Evolutionary conservation across 2,113 vertebrate genomes (phyloP).

Genomic region (Ploceus nigricollis): DNA sequence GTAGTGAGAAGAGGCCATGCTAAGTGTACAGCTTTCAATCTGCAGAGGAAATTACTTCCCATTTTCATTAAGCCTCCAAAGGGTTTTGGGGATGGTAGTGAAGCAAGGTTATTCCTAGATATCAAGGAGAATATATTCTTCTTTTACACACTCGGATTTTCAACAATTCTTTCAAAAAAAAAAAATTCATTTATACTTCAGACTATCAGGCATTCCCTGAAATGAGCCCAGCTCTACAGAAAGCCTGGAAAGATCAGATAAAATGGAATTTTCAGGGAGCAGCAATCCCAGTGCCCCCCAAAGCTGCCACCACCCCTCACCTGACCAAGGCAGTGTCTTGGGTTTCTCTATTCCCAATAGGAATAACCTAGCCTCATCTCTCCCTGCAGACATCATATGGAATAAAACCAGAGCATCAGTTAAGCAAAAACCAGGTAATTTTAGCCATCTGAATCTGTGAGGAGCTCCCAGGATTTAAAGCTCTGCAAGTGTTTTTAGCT

Average conservation of each 20-base stretch:
- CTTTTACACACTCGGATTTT: background rate
- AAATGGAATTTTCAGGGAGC: background rate
- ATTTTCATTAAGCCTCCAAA: background rate
- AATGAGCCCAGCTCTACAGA: background rate
- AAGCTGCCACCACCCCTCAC: background rate
- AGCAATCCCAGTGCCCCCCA: background rate
- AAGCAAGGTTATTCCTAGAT: background rate
- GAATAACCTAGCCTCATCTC: background rate
- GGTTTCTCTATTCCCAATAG: background rate
- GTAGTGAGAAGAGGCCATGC: background rate
- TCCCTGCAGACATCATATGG: background rate
- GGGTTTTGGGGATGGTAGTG: background rate
- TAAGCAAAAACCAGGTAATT: background rate
- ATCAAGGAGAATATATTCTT: background rate
- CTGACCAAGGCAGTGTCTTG: rapidly evolving
- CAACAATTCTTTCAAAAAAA: background rate
- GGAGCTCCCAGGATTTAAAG: background rate
- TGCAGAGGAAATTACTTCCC: background rate
- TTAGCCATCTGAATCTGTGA: background rate
- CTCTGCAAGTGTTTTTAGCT: background rate
- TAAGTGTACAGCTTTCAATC: background rate
- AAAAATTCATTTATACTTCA: background rate
- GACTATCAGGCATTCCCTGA: background rate
- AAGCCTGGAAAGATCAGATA: background rate
- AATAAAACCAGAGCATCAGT: background rate